Conservation (phyloP, 2,797 vertebrate species). For the Coendou prehensilis region DNA sequence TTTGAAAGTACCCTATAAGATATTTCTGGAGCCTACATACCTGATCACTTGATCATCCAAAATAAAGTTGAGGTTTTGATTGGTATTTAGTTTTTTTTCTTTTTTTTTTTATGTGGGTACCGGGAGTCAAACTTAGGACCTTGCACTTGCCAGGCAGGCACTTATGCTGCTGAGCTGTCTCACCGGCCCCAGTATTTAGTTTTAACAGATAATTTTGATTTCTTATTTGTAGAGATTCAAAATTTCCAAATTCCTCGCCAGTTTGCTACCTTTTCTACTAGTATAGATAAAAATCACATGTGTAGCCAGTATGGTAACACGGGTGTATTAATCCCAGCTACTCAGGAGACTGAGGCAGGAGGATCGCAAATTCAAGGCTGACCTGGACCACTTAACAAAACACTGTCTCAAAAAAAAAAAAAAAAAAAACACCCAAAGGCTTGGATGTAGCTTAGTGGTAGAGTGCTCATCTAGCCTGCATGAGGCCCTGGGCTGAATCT, state of each 20-base stretch:
- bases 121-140: no score
- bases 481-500: background rate
- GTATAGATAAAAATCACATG: background rate
- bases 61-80: constrained; percentile 70
- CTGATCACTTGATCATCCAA: constrained; percentile 54
- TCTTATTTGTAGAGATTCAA: constrained; percentile 59
- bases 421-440: background rate
- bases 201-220: constrained; percentile 62
- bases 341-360: background rate
- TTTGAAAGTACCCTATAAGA: background rate
- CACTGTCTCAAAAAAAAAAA: background rate
- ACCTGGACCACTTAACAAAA: background rate
- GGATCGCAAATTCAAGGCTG: background rate
- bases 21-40: constrained; percentile 37
- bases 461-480: background rate
- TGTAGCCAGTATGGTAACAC: background rate
- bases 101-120: no score
- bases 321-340: background rate
- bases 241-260: constrained; percentile 53
- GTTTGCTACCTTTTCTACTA: background rate
- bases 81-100: constrained; percentile 1
- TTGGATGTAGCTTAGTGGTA: background rate
- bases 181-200: background rate
- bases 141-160: no score
- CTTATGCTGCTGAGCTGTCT: no score